These are phyloP conservation scores for Pseudoatta argentina DNA, from an alignment of 1,140 invertebrate species.

Conservation along the genomic window DNA sequence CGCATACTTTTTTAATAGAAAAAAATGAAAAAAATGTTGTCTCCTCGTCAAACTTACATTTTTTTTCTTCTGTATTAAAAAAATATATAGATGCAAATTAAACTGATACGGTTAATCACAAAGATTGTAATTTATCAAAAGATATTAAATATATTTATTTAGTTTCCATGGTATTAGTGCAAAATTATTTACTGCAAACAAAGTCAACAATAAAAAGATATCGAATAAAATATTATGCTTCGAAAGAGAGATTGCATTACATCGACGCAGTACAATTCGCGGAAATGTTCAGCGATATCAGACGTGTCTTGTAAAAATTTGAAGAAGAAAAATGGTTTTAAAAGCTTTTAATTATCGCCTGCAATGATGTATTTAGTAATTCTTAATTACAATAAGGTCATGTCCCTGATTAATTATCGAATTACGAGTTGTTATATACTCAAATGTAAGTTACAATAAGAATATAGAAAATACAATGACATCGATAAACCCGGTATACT, in stretches of 20 bases:
- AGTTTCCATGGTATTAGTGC: background rate
- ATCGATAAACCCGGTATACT: constrained; percentile 9
- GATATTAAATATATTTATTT: background rate
- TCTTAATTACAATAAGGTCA: constrained; percentile 18
- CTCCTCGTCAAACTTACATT: background rate
- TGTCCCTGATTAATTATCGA: constrained; percentile 28
- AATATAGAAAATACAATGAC: constrained; percentile 32
- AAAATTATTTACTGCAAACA: background rate
- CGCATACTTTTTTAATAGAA: too few species aligned
- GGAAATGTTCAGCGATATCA: constrained; percentile 16
- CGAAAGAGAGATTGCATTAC: background rate
- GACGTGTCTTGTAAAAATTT: background rate
- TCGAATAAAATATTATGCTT: background rate
- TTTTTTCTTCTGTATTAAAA: background rate
- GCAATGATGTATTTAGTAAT: constrained; percentile 12
- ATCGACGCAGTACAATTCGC: background rate
- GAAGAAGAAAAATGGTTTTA: background rate
- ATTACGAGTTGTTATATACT: constrained; percentile 11
- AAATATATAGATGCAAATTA: background rate
- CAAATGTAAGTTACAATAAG: constrained; percentile 11
- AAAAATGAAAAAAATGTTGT: too few species aligned
- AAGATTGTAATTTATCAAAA: constrained; percentile 15
- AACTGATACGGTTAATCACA: background rate
- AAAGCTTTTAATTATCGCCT: background rate
- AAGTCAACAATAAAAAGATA: background rate